A percentile compares a stretch with the other conserved stretches of the same genome.
Conservation (phyloP, 2,113 vertebrate species). For the Scomber scombrus region DNA sequence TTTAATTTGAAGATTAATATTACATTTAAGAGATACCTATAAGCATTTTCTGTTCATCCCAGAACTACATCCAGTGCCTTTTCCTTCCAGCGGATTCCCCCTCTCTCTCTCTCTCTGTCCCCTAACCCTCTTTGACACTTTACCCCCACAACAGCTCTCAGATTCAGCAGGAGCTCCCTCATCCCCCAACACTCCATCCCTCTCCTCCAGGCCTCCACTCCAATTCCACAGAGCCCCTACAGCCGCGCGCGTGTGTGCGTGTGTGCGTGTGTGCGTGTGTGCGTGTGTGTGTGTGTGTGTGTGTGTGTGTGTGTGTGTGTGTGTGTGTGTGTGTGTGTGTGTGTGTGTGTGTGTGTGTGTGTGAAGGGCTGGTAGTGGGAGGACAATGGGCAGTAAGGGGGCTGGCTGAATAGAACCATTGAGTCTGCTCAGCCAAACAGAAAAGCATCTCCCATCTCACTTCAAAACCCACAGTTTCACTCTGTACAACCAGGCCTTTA, state of each 20-base stretch:
- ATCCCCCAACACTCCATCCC: conserved; percentile 28
- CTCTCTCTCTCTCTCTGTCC: not conserved
- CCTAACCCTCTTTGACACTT: conserved; percentile 14
- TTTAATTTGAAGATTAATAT: not conserved
- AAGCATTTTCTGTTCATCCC: not conserved
- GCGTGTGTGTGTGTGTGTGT: conserved; percentile 38
- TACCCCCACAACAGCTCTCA: conserved; percentile 26
- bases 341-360: conserved; percentile 53
- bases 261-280: conserved; percentile 37
- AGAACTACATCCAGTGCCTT: not conserved
- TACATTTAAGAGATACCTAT: not conserved
- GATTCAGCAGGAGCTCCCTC: conserved; percentile 49
- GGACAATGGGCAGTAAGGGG: conserved; percentile 83
- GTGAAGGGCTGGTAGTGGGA: conserved; percentile 62
- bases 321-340: conserved; percentile 44
- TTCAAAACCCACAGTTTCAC: conserved; percentile 84
- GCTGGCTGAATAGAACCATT: conserved; percentile 84
- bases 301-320: conserved; percentile 39
- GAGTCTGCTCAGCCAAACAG: conserved; percentile 87
- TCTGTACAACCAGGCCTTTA: conserved; percentile 84
- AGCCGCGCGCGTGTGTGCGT: conserved; percentile 42
- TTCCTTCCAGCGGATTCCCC: conserved; percentile 6
- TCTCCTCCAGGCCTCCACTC: conserved; percentile 58
- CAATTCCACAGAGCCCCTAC: conserved; percentile 32
- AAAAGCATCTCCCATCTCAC: conserved; percentile 87